Percentiles rank a stretch among this genome's conserved stretches.
Evolutionary conservation across 1,140 invertebrate genomes (phyloP).

Genomic region (Heliothis subflexa): DNA sequence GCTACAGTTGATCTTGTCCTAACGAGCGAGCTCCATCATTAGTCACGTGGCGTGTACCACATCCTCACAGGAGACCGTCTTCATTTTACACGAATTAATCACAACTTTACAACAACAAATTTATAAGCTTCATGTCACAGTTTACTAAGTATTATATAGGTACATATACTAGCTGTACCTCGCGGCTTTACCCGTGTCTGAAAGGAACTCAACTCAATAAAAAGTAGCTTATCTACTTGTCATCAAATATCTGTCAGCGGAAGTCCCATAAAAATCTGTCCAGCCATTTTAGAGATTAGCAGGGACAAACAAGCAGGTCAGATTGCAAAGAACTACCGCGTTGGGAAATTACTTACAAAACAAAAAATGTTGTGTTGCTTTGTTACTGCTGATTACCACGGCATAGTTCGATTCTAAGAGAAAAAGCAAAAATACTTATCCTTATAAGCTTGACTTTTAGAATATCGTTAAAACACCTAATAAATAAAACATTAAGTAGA

Average conservation of each 20-base stretch:
- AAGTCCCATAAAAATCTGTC: no score
- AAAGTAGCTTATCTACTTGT: no score
- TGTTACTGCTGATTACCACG: neutral
- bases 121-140: neutral
- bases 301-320: no score
- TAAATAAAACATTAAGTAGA: neutral
- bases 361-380: neutral
- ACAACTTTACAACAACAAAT: neutral
- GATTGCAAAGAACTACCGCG: no score
- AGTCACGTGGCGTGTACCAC: neutral
- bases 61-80: neutral
- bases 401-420: neutral
- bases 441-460: no score
- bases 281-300: no score
- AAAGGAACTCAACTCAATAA: no score
- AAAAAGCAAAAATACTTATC: no score
- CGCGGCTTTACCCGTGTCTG: no score
- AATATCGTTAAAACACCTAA: neutral
- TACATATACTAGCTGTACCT: no score
- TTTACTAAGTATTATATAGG: no score
- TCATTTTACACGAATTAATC: neutral
- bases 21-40: conserved; percentile 1
- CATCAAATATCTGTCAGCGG: no score
- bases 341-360: neutral
- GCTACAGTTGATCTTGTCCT: neutral